A percentile compares a stretch with the other conserved stretches of the same genome.
These are phyloP conservation scores for Halcyon chelicuti DNA, from an alignment of 2,797 vertebrate species.

Conservation along the genomic window DNA sequence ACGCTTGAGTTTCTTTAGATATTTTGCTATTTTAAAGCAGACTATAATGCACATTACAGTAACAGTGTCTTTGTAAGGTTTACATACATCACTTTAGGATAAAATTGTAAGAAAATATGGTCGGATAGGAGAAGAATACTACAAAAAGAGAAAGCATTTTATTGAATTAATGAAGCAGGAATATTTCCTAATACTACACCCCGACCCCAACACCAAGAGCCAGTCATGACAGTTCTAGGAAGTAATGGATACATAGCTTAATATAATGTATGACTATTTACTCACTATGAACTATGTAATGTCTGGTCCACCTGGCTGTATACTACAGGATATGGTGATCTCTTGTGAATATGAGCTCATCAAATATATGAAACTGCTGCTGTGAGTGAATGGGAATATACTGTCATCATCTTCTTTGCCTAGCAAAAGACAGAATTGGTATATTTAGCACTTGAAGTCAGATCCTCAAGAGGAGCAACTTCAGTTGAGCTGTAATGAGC, in stretches of 20 bases:
- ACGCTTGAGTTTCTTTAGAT: neutral
- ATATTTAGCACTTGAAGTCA: slow-evolving; percentile 15
- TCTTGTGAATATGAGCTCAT: slow-evolving; percentile 22
- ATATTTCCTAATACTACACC: neutral
- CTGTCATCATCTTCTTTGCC: slow-evolving; percentile 15
- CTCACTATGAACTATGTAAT: slow-evolving; percentile 12
- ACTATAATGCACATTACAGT: neutral
- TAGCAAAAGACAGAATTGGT: slow-evolving; percentile 4
- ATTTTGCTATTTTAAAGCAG: neutral
- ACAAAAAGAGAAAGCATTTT: neutral
- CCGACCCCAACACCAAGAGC: neutral
- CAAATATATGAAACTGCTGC: slow-evolving; percentile 32
- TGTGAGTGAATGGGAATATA: slow-evolving; percentile 13
- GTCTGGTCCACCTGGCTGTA: slow-evolving; percentile 24
- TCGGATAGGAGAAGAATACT: rapidly evolving
- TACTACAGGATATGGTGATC: neutral
- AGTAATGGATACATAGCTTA: neutral
- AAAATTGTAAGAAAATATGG: neutral
- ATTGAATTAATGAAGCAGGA: neutral
- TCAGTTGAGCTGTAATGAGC: neutral
- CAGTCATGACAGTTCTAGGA: neutral
- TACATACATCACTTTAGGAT: neutral
- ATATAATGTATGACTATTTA: neutral
- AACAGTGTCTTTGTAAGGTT: neutral
- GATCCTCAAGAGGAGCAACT: neutral